Base-by-base conservation (phyloP, 2,113 vertebrate genomes). In the Neogale vison region DNA sequence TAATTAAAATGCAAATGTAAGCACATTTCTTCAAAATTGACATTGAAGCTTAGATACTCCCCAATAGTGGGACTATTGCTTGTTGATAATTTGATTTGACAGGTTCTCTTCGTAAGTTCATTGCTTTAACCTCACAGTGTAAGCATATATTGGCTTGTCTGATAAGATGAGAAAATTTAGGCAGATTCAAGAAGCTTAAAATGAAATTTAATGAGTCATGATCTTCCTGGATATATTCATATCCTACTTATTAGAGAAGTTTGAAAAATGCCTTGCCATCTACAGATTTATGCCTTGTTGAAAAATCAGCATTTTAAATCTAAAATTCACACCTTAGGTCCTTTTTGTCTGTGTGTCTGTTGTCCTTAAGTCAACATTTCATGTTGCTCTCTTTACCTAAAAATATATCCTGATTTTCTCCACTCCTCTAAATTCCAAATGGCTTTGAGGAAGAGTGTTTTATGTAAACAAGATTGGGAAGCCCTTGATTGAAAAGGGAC, bases 1-100 rank as follows among this genome's bases (percentile, higher is more conserved):
- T 97, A 93, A 97, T 98, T 96, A 96, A 97, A 93, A 97, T 94
- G 95, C 74, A 96, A 86, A 96, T 92, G 42, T 94, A 91, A 88
- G 93, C 50, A 71, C 9, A 71, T 29, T 90, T 88, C 76, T 96
- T 91, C 91, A 95, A 88, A 96, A 94, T 4, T 93, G 72, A 74
- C 80, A 88, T 24, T 95, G 84, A 45, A 45, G 80, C 47, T 85
- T 65, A 94, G 52, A 39, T 85, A 61, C 29, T 95, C 15, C 45
- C 39, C 80, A 84, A 10, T 63, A 94, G 80, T 65, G 42, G 31
- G 34, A 34, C 63, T 69, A 52, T 79, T 94, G 83, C 84, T 96
- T 88, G 92, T 94, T 92, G 91, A 59, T 97, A 95, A 98, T 97
- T 95, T 97, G 88, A 97, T 71, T 93, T 96, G 97, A 95, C 84